Evolutionary conservation across 2,113 vertebrate genomes (phyloP).

Genomic region (Notarius lentiginosus): DNA sequence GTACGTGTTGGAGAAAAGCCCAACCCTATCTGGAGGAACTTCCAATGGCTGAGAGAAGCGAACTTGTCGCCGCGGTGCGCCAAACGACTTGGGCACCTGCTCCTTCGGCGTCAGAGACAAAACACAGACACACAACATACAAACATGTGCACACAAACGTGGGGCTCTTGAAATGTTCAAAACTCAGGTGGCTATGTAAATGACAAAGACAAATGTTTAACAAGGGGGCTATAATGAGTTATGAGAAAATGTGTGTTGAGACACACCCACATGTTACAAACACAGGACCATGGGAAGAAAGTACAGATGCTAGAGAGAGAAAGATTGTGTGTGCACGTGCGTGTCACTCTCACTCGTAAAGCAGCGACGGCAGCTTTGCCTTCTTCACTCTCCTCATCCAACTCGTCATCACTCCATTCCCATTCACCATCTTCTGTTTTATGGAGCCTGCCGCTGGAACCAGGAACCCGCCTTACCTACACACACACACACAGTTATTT

Average conservation of each 20-base stretch:
- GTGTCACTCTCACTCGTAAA: constrained; percentile 62
- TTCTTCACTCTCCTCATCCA: constrained; percentile 95
- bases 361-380: constrained; percentile 82
- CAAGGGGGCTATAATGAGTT: neutral
- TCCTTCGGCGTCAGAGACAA: constrained; percentile 72
- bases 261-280: constrained; percentile 54
- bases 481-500: neutral
- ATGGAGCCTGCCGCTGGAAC: constrained; percentile 93
- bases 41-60: constrained; percentile 79
- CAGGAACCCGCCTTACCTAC: constrained; percentile 91
- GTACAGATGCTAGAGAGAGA: neutral
- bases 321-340: neutral
- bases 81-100: constrained; percentile 74
- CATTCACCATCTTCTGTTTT: constrained; percentile 96
- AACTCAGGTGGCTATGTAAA: neutral
- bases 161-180: neutral
- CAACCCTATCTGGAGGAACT: constrained; percentile 77
- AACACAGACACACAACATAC: constrained; percentile 56
- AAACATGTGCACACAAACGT: constrained; percentile 25
- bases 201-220: neutral
- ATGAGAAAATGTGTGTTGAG: constrained; percentile 52
- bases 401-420: constrained; percentile 96
- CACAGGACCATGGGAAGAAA: constrained; percentile 39
- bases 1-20: constrained; percentile 68
- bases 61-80: constrained; percentile 74